Base-by-base conservation (phyloP, 2,113 vertebrate species). In the Toxostoma redivivum region DNA sequence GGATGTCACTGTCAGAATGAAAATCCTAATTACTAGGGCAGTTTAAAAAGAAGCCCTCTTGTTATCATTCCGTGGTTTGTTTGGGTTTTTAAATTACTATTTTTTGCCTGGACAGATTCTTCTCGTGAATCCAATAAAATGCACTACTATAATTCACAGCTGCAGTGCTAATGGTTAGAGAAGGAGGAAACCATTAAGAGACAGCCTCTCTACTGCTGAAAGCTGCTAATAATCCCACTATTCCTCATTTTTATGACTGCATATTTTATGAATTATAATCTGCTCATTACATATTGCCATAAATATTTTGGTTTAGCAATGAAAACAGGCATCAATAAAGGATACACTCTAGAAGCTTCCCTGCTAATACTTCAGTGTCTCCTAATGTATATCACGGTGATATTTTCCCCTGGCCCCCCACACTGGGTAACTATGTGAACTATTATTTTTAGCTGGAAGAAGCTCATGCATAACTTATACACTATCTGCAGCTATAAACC, bases 191-290 rank as follows among this genome's bases (percentile, higher is more conserved):
- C 58, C 72, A 94, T 90, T 92, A 96, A 92, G 86, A 96, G 35
- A 50, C 58, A 92, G 90, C 64, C 84, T 94, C 80, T 96, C 60
- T 82, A 35, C 56, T 84, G 67, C 74, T 92, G 61, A 96, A 94
- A 79, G 89, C 67, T 3, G 3, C 92, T 97, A 96, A 95, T 93
- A 96, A 97, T 88, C 78, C 35, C n/a, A 72, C 80, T 82, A 96
- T 96, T 96, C 94, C 95, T 97, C 91, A 95, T 93, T 94, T 97
- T 97, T 96, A 96, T 95, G 92, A 92, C 57, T 44, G 24, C 79
- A 40, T 94, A 89, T 92, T 95, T 97, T 97, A 95, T 88, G 58
- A 98, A 93, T 81, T 72, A 93, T 87, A 94, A 90, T 95, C 89
- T 19, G 18, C 81, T 97, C 67, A 83, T 96, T 96, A 95, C 47